A percentile compares a stretch with the other conserved stretches of the same genome.
These are phyloP conservation scores for Clarias fuscus DNA, from an alignment of 2,797 vertebrate species.

Conservation along the genomic window DNA sequence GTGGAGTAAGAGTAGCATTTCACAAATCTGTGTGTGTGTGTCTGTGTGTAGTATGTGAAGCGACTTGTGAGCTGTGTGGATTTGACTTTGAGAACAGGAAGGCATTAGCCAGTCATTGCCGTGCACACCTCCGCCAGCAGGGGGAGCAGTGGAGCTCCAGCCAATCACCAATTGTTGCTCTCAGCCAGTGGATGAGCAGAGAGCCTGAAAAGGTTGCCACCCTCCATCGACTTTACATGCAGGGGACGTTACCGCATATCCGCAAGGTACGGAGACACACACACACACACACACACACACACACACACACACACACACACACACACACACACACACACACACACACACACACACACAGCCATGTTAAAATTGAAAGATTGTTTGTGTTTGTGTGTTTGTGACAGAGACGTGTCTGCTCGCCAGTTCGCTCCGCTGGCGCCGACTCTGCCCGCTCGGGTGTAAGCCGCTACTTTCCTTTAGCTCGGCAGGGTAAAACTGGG, in stretches of 20 bases:
- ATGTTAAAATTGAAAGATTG: too few relatives aligned
- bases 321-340: neutral
- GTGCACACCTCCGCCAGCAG: constrained; percentile 91
- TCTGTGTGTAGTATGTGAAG: constrained; percentile 64
- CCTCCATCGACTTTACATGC: constrained; percentile 85
- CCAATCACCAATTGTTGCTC: constrained; percentile 88
- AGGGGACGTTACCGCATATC: constrained; percentile 83
- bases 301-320: neutral
- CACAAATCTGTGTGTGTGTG: too few relatives aligned
- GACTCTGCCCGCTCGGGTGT: constrained; percentile 59
- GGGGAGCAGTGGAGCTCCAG: constrained; percentile 90
- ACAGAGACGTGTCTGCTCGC: constrained; percentile 58
- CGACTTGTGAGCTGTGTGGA: constrained; percentile 91
- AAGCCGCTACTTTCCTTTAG: constrained; percentile 59
- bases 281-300: neutral
- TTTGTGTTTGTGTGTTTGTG: neutral
- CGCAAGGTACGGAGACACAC: constrained; percentile 77
- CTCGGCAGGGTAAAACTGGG: constrained; percentile 44
- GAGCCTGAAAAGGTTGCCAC: constrained; percentile 84
- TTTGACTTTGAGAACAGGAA: constrained; percentile 95
- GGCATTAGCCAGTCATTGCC: constrained; percentile 90
- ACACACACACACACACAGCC: neutral
- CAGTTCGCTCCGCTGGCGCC: constrained; percentile 60
- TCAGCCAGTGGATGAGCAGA: constrained; percentile 87
- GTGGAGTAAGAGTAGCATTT: too few relatives aligned